phyloP scores from a whole-genome alignment of 2,888 invertebrate genomes.

The Melieria crassipennis region DNA sequence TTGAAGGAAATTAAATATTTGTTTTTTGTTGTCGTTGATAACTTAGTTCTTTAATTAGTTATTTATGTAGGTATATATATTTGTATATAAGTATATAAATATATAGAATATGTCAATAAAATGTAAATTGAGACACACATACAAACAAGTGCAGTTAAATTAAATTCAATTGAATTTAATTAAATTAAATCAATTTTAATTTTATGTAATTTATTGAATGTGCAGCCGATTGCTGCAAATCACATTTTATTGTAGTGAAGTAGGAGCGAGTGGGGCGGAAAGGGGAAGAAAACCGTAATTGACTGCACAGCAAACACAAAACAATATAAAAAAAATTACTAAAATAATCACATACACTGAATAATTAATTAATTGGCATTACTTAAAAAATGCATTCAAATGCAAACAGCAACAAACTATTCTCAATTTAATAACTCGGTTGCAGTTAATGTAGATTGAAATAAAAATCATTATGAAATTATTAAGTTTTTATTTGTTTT shows the following conservation, averaged over 20 bases:
- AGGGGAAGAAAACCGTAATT: too few relatives aligned
- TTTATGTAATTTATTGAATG: conserved; percentile 7
- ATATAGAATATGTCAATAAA: neutral
- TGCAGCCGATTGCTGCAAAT: conserved; percentile 8
- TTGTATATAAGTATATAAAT: neutral
- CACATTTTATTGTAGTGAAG: neutral
- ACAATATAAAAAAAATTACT: too few relatives aligned
- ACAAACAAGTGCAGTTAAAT: neutral
- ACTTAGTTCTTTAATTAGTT: neutral
- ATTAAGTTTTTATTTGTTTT: too few relatives aligned
- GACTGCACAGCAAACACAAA: too few relatives aligned
- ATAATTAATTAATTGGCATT: neutral
- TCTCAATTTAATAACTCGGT: too few relatives aligned
- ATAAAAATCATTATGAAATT: too few relatives aligned
- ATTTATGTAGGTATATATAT: neutral
- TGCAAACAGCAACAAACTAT: neutral
- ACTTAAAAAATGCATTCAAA: conserved; percentile 3
- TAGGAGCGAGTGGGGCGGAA: neutral
- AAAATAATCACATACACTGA: too few relatives aligned
- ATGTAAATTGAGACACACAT: neutral
- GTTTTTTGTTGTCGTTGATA: neutral
- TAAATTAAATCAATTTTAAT: neutral
- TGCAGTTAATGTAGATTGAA: too few relatives aligned
- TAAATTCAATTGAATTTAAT: neutral
- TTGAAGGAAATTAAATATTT: neutral